These are phyloP conservation scores for Melipona quadrifasciata DNA, from an alignment of 1,140 invertebrate species.

Conservation along the genomic window DNA sequence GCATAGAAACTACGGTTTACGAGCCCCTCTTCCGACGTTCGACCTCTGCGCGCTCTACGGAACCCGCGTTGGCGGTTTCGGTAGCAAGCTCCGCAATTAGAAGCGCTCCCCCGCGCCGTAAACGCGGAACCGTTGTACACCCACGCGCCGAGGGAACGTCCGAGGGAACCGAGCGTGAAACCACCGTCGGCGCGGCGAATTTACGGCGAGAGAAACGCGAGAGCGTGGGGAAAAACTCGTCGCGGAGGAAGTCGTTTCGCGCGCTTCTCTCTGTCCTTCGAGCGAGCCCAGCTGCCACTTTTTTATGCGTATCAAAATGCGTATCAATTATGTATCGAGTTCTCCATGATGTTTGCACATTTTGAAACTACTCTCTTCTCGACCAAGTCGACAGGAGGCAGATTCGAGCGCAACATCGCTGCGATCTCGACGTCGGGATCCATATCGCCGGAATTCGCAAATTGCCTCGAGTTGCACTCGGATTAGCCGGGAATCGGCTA, in stretches of 20 bases:
- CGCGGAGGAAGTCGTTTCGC: neutral
- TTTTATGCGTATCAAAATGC: too few relatives aligned
- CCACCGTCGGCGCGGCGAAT: neutral
- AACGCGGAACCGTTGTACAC: constrained; percentile 49
- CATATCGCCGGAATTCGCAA: too few relatives aligned
- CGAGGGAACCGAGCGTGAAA: neutral
- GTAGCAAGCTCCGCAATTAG: constrained; percentile 56
- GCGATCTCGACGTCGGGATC: too few relatives aligned
- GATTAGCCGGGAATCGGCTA: constrained; percentile 9
- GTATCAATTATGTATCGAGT: too few relatives aligned
- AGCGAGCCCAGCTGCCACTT: neutral
- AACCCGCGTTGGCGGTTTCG: constrained; percentile 42
- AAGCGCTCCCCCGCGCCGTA: constrained; percentile 55
- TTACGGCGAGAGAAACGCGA: neutral
- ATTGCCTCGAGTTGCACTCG: neutral
- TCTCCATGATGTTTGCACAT: too few relatives aligned
- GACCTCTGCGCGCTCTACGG: neutral
- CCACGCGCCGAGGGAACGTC: constrained; percentile 30
- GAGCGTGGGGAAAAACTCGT: neutral
- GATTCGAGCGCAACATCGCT: too few relatives aligned
- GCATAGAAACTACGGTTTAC: constrained; percentile 61
- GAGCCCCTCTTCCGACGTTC: constrained; percentile 9
- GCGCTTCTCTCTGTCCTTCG: too few relatives aligned
- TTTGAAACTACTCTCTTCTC: too few relatives aligned
- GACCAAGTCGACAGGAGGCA: too few relatives aligned